Percentiles rank a stretch among this genome's conserved stretches.
These are phyloP conservation scores for Brenthis ino DNA, from an alignment of 2,888 invertebrate genomes.

Conservation along the genomic window DNA sequence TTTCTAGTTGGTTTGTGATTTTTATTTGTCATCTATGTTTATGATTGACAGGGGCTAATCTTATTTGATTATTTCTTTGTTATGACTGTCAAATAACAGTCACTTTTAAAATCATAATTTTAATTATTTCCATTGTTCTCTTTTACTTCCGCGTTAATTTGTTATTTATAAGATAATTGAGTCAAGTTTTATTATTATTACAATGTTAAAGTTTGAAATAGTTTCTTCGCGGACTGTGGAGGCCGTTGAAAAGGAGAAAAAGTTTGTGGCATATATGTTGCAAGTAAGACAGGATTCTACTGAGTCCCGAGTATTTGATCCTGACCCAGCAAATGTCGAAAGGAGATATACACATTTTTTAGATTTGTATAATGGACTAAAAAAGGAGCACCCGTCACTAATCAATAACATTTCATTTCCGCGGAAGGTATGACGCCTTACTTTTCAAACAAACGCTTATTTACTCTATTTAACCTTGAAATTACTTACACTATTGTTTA, in stretches of 20 bases:
- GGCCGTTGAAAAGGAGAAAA: constrained; percentile 83
- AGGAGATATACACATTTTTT: constrained; percentile 88
- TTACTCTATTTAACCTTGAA: constrained; percentile 18
- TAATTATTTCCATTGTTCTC: too few relatives aligned
- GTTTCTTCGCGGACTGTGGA: constrained; percentile 85
- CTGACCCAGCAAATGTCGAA: constrained; percentile 85
- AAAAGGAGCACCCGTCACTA: constrained; percentile 80
- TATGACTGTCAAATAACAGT: too few relatives aligned
- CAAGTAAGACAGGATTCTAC: constrained; percentile 84
- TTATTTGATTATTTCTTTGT: too few relatives aligned
- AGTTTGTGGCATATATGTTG: constrained; percentile 87
- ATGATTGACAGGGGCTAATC: too few relatives aligned
- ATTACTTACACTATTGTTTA: constrained; percentile 14
- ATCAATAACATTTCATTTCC: constrained; percentile 84
- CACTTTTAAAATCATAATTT: too few relatives aligned
- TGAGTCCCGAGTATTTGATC: constrained; percentile 69
- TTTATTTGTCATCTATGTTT: too few relatives aligned
- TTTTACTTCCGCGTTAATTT: too few relatives aligned
- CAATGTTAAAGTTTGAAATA: constrained; percentile 84
- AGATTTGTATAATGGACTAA: constrained; percentile 84
- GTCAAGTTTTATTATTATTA: background rate
- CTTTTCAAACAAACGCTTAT: constrained; percentile 32
- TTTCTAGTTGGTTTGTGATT: too few relatives aligned
- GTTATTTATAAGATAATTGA: too few relatives aligned
- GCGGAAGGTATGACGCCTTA: constrained; percentile 79